Conservation (phyloP, 2,113 vertebrate species). For the Bos indicus region DNA sequence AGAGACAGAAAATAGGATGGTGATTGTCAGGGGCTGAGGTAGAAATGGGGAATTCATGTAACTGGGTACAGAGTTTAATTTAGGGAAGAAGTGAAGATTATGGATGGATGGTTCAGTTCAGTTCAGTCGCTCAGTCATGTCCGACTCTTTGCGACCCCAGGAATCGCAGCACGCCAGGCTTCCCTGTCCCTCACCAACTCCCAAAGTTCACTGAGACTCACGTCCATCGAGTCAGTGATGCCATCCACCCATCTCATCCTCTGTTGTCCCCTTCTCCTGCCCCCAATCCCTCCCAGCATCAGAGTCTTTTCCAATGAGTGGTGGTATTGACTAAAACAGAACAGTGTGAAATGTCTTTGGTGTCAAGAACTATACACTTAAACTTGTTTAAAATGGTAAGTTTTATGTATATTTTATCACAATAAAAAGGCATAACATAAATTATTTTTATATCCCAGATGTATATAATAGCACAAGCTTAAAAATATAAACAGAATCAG, state of each 20-base stretch:
- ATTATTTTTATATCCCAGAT: background rate
- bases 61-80: background rate
- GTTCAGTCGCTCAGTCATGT: no score
- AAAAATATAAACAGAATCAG: background rate
- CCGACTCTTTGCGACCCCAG: no score
- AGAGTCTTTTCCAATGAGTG: no score
- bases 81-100: background rate
- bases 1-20: background rate
- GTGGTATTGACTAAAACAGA: background rate
- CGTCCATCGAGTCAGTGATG: no score
- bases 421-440: background rate
- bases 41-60: background rate
- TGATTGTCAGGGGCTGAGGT: background rate
- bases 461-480: background rate
- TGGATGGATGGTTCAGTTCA: background rate
- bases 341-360: background rate
- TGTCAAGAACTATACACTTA: background rate
- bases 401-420: background rate
- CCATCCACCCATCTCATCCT: no score
- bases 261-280: no score
- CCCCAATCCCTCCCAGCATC: no score
- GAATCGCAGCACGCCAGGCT: no score
- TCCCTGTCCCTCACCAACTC: no score
- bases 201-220: no score
- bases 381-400: background rate